Base-by-base conservation (phyloP, 2,113 vertebrate species). In the Perognathus longimembris region DNA sequence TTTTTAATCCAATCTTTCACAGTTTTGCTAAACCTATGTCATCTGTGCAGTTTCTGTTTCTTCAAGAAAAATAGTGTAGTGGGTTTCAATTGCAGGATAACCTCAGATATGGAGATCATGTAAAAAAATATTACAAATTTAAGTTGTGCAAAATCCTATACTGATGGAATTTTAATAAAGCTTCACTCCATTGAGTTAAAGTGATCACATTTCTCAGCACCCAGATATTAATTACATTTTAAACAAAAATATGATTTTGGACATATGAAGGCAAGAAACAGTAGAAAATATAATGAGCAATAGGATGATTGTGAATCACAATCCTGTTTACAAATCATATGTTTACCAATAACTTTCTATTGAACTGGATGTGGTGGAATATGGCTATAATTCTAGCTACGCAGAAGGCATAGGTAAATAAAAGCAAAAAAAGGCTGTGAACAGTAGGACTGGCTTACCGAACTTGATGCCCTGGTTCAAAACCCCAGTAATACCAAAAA, bases 161-260 rank as follows among this genome's bases (percentile, higher is more conserved):
- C 45, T 45, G 45, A 45, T 45, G 45, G 22, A 34, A 3, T 79
- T 73, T 78, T 80, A 22, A 40, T 77, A 88, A 34, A 59, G 7
- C 3, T 66, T 75, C 45, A 67, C 9, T 59, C 73, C 14, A 42
- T 24, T 82, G 40, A 32, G 7, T 79, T 92, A 83, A 73, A 91
- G 54, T 38, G 36, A 4, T 45, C 45, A 45, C 45, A 45, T 45
- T 8, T 45, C 71, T 82, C 57, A 91, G 75, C 6, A 24, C 21
- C 70, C n/a, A 69, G 32, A 70, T 22, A 28, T 20, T 54, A 70
- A 57, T 80, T 42, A 36, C 40, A 28, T 63, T 64, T 76, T 18
- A 45, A 54, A 38, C 66, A 86, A 92, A 74, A 93, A 82, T 22
- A 30, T 11, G 20, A 30, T 74, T 88, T 80, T 90, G 40, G 38